These are phyloP conservation scores for Indicator indicator DNA, from an alignment of 2,113 vertebrate genomes.

Conservation along the genomic window DNA sequence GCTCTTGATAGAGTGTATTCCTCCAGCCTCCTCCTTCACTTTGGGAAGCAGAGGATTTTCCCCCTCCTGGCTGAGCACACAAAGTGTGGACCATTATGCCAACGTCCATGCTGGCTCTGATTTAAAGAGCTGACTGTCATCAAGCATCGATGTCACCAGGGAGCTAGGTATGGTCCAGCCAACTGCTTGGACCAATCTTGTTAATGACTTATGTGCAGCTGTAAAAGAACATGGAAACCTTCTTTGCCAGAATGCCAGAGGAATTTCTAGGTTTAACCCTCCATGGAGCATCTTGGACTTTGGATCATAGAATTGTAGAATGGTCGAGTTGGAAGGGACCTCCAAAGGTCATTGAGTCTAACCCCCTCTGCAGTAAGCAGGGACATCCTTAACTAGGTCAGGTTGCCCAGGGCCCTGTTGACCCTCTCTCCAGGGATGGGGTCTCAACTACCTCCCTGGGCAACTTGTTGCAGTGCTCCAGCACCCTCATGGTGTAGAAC, in stretches of 20 bases:
- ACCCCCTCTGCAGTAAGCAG: too few relatives aligned
- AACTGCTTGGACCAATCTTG: neutral
- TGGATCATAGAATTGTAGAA: neutral
- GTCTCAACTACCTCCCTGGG: too few relatives aligned
- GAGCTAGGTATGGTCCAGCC: constrained; percentile 42
- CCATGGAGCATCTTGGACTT: neutral
- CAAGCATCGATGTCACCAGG: constrained; percentile 36
- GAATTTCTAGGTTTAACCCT: constrained; percentile 51
- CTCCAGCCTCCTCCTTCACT: neutral
- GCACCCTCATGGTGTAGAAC: too few relatives aligned
- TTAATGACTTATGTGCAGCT: constrained; percentile 50
- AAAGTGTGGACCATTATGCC: neutral
- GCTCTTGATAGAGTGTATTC: neutral
- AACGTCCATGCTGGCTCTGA: constrained; percentile 32
- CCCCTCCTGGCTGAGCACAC: neutral
- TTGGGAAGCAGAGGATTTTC: neutral
- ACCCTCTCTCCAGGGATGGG: too few relatives aligned
- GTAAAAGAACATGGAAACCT: constrained; percentile 46
- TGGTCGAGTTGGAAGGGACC: too few relatives aligned
- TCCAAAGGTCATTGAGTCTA: too few relatives aligned
- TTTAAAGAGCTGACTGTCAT: constrained; percentile 59
- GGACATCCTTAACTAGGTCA: too few relatives aligned
- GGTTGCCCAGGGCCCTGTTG: too few relatives aligned
- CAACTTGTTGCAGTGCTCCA: too few relatives aligned
- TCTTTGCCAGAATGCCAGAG: constrained; percentile 20